Evolutionary conservation across 2,113 vertebrate genomes (phyloP), one percentile per base, ranked within the genome.

Genomic region (Mohoua ochrocephala): DNA sequence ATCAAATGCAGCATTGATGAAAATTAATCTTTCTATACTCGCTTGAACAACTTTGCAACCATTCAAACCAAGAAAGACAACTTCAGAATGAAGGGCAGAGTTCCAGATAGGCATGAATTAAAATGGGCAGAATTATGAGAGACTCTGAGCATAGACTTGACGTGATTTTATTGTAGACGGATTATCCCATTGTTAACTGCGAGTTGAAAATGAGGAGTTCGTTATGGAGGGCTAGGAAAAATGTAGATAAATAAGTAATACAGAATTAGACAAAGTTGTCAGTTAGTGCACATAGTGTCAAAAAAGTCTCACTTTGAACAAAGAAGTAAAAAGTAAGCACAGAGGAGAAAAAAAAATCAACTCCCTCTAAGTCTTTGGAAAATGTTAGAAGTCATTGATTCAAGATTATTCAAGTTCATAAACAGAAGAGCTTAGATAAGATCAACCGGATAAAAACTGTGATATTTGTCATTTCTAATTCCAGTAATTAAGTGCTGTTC

Each of bases 381-480:
- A 94, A 97, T 87, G 64, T 97, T 97, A 97, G 97, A 97, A 98
- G 95, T 95, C 94, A 97, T 59, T 94, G 84, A 95, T 96, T 96
- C 95, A 97, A 97, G 95, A 97, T 97, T 97, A 97, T 97, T 98
- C 96, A 97, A 95, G 96, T 98, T 98, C 97, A 98, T 94, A 93
- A 68, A 95, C 93, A 97, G 92, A 97, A 95, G 68, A 96, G 88
- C 95, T 98, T 98, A 95, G 91, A 95, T 91, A 93, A 97, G 97
- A 97, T 97, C 95, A 97, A 95, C 96, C 11, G n/a, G 94, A 97
- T 98, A 97, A 98, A 98, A 98, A 96, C 68, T 76, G 88, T 97
- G 97, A 97, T 98, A 97, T 98, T 98, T 98, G 96, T 98, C 93
- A 97, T 98, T 98, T 98, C 86, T 98, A 97, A 98, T 97, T 98